phyloP scores from a whole-genome alignment of 2,797 vertebrate genomes.

The Anguilla anguilla region DNA sequence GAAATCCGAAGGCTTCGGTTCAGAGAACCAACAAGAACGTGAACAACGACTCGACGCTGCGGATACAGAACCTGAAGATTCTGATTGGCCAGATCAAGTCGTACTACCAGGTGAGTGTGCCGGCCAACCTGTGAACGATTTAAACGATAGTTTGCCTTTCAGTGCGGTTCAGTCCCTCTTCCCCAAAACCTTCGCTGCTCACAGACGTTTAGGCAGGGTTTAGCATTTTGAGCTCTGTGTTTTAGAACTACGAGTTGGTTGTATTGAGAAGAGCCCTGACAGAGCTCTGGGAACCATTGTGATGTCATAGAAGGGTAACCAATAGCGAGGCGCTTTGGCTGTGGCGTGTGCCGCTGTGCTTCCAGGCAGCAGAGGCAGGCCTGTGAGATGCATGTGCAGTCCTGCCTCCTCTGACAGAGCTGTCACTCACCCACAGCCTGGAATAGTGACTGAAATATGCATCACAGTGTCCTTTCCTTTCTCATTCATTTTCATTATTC shows the following conservation, averaged over 20 bases:
- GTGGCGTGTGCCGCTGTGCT: too few species aligned
- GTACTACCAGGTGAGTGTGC: slow-evolving; percentile 90
- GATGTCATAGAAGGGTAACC: background rate
- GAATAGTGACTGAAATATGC: background rate
- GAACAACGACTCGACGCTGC: slow-evolving; percentile 90
- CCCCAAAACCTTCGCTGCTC: background rate
- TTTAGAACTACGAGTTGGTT: background rate
- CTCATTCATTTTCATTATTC: background rate
- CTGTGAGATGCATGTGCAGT: background rate
- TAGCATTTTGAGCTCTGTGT: background rate
- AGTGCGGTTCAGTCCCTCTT: background rate
- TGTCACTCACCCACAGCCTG: background rate
- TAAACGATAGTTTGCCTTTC: background rate
- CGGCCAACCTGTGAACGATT: background rate
- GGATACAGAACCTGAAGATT: slow-evolving; percentile 92
- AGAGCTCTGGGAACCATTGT: background rate
- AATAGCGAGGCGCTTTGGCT: too few species aligned
- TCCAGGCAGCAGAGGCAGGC: background rate
- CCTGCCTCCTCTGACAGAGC: background rate
- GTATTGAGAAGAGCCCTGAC: background rate
- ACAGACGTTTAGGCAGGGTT: background rate
- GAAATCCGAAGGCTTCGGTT: slow-evolving; percentile 88
- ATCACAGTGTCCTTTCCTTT: background rate
- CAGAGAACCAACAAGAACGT: slow-evolving; percentile 96
- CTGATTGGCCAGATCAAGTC: slow-evolving; percentile 91